Percentiles rank a stretch among this genome's conserved stretches.
Conservation (phyloP, 2,113 vertebrate species). For the Sarotherodon lohbergeri region DNA sequence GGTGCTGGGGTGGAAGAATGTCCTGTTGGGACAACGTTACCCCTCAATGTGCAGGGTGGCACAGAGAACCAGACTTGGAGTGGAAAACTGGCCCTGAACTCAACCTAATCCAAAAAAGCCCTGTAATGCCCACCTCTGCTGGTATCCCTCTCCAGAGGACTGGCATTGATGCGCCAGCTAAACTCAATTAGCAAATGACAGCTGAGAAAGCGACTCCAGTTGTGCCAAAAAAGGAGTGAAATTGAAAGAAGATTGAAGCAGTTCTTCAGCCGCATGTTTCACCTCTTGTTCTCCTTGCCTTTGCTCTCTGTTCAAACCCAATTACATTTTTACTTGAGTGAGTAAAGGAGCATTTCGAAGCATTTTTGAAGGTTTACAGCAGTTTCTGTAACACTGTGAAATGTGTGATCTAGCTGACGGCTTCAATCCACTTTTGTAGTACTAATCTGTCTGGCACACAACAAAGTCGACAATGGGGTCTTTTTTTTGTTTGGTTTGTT, state of each 20-base stretch:
- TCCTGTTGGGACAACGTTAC: slow-evolving; percentile 61
- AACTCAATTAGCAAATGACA: slow-evolving; percentile 61
- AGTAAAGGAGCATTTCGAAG: background rate
- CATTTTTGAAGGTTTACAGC: background rate
- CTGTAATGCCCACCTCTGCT: slow-evolving; percentile 48
- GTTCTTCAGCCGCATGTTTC: background rate
- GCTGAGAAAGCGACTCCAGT: slow-evolving; percentile 46
- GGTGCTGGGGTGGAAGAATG: slow-evolving; percentile 30
- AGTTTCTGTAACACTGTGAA: slow-evolving; percentile 23
- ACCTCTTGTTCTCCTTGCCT: background rate
- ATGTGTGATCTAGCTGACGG: background rate
- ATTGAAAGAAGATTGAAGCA: slow-evolving; percentile 19
- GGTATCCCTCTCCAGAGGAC: slow-evolving; percentile 7
- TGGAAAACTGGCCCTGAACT: slow-evolving; percentile 64
- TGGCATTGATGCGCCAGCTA: slow-evolving; percentile 31
- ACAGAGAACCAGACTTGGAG: slow-evolving; percentile 66
- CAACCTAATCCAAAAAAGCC: slow-evolving; percentile 63
- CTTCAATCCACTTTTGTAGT: background rate
- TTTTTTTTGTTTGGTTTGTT: background rate
- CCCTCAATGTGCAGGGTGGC: slow-evolving; percentile 35
- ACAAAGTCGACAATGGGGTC: background rate
- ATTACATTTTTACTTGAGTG: background rate
- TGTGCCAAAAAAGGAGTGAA: slow-evolving; percentile 59
- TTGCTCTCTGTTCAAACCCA: background rate
- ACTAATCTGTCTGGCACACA: background rate